Percentiles rank a stretch among this genome's conserved stretches.
These are phyloP conservation scores for Brachyhypopomus gauderio DNA, from an alignment of 2,113 vertebrate species.

Conservation along the genomic window DNA sequence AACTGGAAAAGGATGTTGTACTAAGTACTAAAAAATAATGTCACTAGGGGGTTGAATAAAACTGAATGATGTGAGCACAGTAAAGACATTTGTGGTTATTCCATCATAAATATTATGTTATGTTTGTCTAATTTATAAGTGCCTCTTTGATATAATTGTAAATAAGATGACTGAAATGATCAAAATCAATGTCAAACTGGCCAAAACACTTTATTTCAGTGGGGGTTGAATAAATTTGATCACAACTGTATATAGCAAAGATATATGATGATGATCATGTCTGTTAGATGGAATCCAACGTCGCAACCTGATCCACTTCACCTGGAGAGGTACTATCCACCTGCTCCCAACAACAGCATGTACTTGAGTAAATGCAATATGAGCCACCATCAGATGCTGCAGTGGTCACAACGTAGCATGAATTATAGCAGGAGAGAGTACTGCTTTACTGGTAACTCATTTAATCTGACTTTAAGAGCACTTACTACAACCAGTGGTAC, in stretches of 20 bases:
- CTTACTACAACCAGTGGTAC: background rate
- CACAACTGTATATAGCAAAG: background rate
- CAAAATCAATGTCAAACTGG: no score
- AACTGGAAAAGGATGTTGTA: no score
- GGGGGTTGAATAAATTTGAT: no score
- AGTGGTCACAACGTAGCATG: background rate
- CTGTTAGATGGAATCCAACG: constrained; percentile 4
- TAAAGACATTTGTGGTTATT: no score
- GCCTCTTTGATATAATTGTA: no score
- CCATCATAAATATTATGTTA: no score
- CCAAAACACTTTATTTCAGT: no score
- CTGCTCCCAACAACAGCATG: background rate
- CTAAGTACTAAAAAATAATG: no score
- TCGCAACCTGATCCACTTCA: background rate
- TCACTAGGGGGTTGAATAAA: no score
- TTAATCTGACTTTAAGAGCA: background rate
- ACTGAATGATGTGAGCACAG: no score
- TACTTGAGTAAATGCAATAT: background rate
- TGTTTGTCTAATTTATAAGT: no score
- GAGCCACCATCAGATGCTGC: background rate
- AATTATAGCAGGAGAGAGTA: background rate
- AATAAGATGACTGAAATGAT: no score
- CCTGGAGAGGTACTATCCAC: constrained; percentile 7
- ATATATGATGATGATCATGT: background rate
- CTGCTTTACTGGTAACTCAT: background rate